phyloP scores from a whole-genome alignment of 2,797 vertebrate genomes.

The Tapera naevia region DNA sequence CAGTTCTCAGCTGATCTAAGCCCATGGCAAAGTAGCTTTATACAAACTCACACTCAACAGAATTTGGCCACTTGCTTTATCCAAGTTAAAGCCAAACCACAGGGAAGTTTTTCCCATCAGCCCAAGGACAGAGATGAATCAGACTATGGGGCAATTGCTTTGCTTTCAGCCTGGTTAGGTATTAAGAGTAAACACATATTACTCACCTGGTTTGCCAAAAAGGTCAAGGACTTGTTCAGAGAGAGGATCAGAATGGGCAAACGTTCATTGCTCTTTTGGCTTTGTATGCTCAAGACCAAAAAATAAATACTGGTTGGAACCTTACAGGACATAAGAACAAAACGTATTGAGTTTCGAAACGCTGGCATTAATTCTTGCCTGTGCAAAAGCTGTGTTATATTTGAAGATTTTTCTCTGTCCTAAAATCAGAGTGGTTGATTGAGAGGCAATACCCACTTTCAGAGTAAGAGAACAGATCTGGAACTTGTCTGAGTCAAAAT shows the following conservation, averaged over 20 bases:
- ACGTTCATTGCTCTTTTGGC: slow-evolving; percentile 20
- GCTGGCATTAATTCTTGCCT: not conserved
- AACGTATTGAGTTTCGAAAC: not conserved
- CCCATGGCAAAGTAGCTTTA: not conserved
- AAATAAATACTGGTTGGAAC: not conserved
- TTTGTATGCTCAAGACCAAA: not conserved
- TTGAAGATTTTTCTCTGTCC: accelerated
- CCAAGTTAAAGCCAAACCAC: slow-evolving; percentile 20
- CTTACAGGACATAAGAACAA: not conserved
- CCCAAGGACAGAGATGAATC: slow-evolving; percentile 5
- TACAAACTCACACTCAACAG: not conserved
- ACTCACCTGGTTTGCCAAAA: not conserved
- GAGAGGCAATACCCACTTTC: not conserved
- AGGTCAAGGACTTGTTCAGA: slow-evolving; percentile 27
- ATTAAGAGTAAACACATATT: slow-evolving; percentile 44
- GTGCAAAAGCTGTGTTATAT: not conserved
- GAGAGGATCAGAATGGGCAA: not conserved
- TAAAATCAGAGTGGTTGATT: not conserved
- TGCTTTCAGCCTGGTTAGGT: slow-evolving; percentile 40
- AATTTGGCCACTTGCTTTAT: not conserved
- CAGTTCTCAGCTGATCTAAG: not conserved
- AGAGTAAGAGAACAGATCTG: not conserved
- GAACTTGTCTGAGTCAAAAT: not conserved
- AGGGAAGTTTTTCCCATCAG: not conserved
- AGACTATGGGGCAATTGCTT: not conserved